A percentile compares a stretch with the other conserved stretches of the same genome.
Conservation (phyloP, 2,888 invertebrate species). For the Fragum fragum region DNA sequence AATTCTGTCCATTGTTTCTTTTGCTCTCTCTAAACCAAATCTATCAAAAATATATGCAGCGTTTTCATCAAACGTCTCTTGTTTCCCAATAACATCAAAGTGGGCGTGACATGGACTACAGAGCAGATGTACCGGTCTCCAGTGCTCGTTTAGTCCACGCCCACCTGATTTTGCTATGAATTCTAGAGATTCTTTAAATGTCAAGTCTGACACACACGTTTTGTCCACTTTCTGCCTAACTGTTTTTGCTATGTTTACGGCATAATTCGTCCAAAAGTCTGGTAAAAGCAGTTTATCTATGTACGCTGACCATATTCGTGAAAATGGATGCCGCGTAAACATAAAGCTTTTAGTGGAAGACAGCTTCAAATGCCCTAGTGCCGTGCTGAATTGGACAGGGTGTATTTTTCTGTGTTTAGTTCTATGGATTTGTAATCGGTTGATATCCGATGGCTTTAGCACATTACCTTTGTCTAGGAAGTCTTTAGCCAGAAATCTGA, state of each 20-base stretch:
- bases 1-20: slow-evolving; percentile 3
- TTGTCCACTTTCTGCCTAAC: slow-evolving; percentile 24
- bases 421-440: slow-evolving; percentile 53
- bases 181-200: slow-evolving; percentile 64
- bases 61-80: slow-evolving; percentile 63
- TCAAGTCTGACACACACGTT: slow-evolving; percentile 57
- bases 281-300: slow-evolving; percentile 69
- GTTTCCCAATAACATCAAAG: slow-evolving; percentile 64
- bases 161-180: slow-evolving; percentile 32
- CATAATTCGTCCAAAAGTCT: slow-evolving; percentile 63
- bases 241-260: slow-evolving; percentile 33
- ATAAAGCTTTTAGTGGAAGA: slow-evolving; percentile 58
- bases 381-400: slow-evolving; percentile 2
- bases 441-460: slow-evolving; percentile 56
- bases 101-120: slow-evolving; percentile 66
- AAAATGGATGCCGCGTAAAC: slow-evolving; percentile 67
- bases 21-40: slow-evolving; percentile 38
- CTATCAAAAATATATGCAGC: slow-evolving; percentile 45
- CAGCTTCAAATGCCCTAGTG: slow-evolving; percentile 15
- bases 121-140: slow-evolving; percentile 47
- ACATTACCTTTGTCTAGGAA: slow-evolving; percentile 1
- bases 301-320: slow-evolving; percentile 68
- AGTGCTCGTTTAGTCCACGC: slow-evolving; percentile 58
- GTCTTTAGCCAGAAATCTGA: slow-evolving; percentile 51
- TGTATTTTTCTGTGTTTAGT: slow-evolving; percentile 26